phyloP scores from a whole-genome alignment of 2,797 vertebrate species.

The Manis pentadactyla region DNA sequence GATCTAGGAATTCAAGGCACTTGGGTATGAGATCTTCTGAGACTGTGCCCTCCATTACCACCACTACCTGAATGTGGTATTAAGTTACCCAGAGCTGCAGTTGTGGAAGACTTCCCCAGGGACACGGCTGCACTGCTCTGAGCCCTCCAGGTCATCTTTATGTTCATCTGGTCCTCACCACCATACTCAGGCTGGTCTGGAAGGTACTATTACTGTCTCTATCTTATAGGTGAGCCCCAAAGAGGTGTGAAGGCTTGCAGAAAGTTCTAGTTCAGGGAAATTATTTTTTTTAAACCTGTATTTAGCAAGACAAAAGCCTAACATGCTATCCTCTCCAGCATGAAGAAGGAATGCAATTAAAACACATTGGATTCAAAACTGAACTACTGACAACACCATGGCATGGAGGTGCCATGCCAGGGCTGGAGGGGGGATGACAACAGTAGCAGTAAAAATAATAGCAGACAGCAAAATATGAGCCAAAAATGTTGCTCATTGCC shows the following conservation, averaged over 20 bases:
- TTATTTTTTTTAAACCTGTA: neutral
- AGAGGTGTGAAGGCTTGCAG: neutral
- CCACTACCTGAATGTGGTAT: neutral
- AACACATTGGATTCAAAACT: neutral
- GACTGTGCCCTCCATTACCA: accelerated
- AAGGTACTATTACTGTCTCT: neutral
- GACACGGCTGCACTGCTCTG: neutral
- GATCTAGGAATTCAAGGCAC: neutral
- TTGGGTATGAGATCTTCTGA: neutral
- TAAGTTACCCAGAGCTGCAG: neutral
- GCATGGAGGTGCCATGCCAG: too few relatives aligned
- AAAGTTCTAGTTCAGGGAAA: neutral
- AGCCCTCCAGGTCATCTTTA: neutral
- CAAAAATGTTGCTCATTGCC: neutral
- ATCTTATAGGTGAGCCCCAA: neutral
- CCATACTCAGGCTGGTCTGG: neutral
- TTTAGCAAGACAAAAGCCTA: neutral
- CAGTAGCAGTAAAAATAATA: accelerated
- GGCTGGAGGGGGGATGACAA: too few relatives aligned
- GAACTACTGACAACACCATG: accelerated
- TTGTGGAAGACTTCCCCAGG: neutral
- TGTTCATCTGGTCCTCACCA: neutral
- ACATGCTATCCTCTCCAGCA: neutral
- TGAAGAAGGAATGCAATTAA: neutral
- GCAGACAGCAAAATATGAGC: neutral